A percentile compares a stretch with the other conserved stretches of the same genome.
Evolutionary conservation across 1,140 invertebrate species (phyloP).

Genomic region (Fopius arisanus): DNA sequence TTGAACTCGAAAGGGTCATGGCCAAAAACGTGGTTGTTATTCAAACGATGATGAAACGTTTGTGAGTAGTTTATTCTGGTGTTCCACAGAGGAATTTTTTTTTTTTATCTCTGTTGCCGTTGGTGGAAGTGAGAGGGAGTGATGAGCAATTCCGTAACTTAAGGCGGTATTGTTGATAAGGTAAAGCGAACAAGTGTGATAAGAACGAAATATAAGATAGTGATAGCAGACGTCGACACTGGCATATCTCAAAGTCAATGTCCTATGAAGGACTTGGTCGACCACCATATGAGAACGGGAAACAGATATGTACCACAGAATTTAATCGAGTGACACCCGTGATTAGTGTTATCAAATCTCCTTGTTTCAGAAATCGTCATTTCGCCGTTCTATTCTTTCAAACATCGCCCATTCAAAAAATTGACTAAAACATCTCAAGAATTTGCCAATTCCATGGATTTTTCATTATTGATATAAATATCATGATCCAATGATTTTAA

Average conservation of each 20-base stretch:
- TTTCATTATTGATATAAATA: no score
- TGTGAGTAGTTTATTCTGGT: not conserved
- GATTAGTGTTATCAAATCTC: not conserved
- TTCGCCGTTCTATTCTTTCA: no score
- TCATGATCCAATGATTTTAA: no score
- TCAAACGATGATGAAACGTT: not conserved
- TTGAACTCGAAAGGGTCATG: not conserved
- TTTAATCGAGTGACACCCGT: not conserved
- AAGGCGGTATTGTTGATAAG: constrained; percentile 23
- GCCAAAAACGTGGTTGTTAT: not conserved
- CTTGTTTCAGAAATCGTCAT: no score
- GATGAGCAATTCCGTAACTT: constrained; percentile 21
- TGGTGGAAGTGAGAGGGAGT: not conserved
- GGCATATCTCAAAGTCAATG: constrained; percentile 65
- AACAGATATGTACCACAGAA: constrained; percentile 22
- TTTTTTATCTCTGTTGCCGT: not conserved
- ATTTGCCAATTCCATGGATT: no score
- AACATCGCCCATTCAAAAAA: no score
- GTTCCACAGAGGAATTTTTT: not conserved
- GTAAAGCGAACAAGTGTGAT: constrained; percentile 30
- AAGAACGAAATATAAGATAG: constrained; percentile 31
- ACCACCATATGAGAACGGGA: constrained; percentile 40
- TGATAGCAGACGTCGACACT: constrained; percentile 40
- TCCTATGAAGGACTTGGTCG: constrained; percentile 61
- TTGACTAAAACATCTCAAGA: no score